phyloP scores from a whole-genome alignment of 1,140 invertebrate genomes.

The Gonioctena quinquepunctata region DNA sequence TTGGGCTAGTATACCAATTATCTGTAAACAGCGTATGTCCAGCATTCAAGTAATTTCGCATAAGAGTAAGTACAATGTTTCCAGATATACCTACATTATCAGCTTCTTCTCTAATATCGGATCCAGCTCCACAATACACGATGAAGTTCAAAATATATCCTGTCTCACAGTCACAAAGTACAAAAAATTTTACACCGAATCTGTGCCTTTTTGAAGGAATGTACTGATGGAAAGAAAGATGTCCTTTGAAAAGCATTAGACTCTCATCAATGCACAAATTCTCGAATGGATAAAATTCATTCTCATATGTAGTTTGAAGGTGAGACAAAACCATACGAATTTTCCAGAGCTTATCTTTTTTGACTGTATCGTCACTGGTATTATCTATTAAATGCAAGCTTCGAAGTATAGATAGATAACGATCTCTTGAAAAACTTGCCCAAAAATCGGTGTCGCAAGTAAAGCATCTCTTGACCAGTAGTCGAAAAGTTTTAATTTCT shows the following conservation, averaged over 20 bases:
- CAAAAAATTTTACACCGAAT: slow-evolving; percentile 25
- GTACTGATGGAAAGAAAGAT: slow-evolving; percentile 52
- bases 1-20: slow-evolving; percentile 53
- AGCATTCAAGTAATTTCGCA: slow-evolving; percentile 41
- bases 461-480: slow-evolving; percentile 40
- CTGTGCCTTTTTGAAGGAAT: slow-evolving; percentile 46
- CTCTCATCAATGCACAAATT: slow-evolving; percentile 40
- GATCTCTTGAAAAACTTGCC: slow-evolving; percentile 36
- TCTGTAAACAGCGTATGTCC: slow-evolving; percentile 52
- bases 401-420: slow-evolving; percentile 29
- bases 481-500: not conserved
- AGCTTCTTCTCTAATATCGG: not conserved
- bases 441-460: slow-evolving; percentile 40
- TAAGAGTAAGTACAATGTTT: slow-evolving; percentile 46
- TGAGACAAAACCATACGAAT: not conserved
- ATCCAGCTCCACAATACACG: slow-evolving; percentile 12
- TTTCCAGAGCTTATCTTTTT: slow-evolving; percentile 24
- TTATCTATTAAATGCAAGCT: slow-evolving; percentile 35
- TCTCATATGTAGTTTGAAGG: not conserved
- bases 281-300: slow-evolving; percentile 30
- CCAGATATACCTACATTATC: slow-evolving; percentile 33
- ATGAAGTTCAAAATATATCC: slow-evolving; percentile 22
- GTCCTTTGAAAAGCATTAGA: slow-evolving; percentile 47
- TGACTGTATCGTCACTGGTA: slow-evolving; percentile 1
- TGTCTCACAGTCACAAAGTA: slow-evolving; percentile 9